These are phyloP conservation scores for Notothenia coriiceps DNA, from an alignment of 2,113 vertebrate species.

Conservation along the genomic window DNA sequence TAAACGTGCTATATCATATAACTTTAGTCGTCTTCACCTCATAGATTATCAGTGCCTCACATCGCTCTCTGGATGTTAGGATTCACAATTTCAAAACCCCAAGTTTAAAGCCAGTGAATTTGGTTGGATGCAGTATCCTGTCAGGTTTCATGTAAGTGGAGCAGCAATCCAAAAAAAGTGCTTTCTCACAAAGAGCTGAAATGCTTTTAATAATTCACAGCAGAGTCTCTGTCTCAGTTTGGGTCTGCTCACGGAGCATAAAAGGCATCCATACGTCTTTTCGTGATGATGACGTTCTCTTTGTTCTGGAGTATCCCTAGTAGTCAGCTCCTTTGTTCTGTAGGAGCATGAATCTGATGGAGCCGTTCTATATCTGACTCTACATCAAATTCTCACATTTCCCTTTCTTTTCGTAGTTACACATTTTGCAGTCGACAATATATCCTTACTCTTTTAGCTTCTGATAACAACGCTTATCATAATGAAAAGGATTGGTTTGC, in stretches of 20 bases:
- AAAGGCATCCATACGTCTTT: conserved; percentile 38
- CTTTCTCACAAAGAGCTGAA: conserved; percentile 3
- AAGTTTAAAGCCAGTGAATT: background rate
- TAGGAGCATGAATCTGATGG: conserved; percentile 1
- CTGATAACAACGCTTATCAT: conserved; percentile 12
- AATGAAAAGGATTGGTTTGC: background rate
- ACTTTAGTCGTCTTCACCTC: background rate
- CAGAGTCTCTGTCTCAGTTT: background rate
- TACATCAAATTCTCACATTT: conserved; percentile 15
- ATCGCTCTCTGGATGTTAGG: background rate
- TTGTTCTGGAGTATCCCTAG: conserved; percentile 26
- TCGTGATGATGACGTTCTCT: conserved; percentile 27
- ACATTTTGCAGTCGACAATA: background rate
- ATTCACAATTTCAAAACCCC: background rate
- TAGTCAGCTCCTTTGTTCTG: conserved; percentile 36
- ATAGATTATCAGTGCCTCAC: background rate
- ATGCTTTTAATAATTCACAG: conserved; percentile 43
- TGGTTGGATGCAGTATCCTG: conserved; percentile 25
- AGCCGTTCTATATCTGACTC: conserved; percentile 14
- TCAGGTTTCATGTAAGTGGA: conserved; percentile 16
- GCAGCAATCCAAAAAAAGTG: conserved; percentile 24
- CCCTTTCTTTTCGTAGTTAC: background rate
- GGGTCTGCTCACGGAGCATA: conserved; percentile 2
- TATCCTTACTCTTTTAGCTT: conserved; percentile 8
- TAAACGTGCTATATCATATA: no score